phyloP scores from a whole-genome alignment of 2,888 invertebrate genomes.

The Micoletzkya japonica region DNA sequence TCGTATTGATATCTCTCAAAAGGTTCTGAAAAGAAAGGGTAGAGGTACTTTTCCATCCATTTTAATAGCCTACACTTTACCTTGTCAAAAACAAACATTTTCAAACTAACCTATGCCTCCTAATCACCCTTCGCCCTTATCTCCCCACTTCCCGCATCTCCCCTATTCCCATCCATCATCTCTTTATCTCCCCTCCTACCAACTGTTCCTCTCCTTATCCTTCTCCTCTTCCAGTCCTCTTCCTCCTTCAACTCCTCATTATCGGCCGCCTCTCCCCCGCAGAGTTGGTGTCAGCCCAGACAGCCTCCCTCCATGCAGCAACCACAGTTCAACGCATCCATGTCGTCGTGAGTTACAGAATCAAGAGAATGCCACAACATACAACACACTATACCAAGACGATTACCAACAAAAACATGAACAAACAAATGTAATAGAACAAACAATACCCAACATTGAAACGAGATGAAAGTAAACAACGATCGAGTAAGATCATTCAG shows the following conservation, averaged over 20 bases:
- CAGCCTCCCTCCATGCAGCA: slow-evolving; percentile 41
- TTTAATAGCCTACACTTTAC: too few species aligned
- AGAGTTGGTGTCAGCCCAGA: slow-evolving; percentile 43
- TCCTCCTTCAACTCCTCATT: slow-evolving; percentile 62
- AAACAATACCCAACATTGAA: background rate
- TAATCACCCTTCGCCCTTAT: slow-evolving; percentile 31
- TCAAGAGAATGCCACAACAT: background rate
- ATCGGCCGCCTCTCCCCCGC: slow-evolving; percentile 50
- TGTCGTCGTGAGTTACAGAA: slow-evolving; percentile 11
- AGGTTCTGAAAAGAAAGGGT: too few species aligned
- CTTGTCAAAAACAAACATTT: too few species aligned
- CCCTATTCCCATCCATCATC: slow-evolving; percentile 27
- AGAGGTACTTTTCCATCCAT: too few species aligned
- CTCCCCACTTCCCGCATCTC: slow-evolving; percentile 35
- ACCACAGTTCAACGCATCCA: slow-evolving; percentile 30
- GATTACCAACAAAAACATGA: too few species aligned
- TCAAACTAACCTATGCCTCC: slow-evolving; percentile 53
- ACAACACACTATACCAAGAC: background rate
- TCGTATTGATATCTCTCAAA: too few species aligned
- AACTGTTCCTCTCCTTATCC: background rate
- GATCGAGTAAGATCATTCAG: too few species aligned
- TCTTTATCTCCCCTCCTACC: slow-evolving; percentile 5
- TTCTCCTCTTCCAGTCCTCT: slow-evolving; percentile 44
- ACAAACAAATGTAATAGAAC: background rate
- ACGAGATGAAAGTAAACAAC: background rate